Evolutionary conservation across 2,888 invertebrate genomes (phyloP).

Genomic region (Rapana venosa): DNA sequence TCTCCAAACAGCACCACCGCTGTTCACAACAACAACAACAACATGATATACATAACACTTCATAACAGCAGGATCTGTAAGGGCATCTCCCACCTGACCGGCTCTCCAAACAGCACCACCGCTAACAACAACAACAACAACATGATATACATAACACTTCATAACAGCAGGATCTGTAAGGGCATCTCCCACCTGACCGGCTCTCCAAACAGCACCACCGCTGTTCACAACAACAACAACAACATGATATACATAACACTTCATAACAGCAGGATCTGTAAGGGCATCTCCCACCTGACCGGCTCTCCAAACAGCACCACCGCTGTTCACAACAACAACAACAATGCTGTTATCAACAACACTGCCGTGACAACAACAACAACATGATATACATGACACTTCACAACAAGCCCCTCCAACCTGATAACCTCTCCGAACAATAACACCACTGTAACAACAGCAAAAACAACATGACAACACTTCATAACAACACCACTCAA

Average conservation of each 20-base stretch:
- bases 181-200: conserved; percentile 84
- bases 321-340: conserved; percentile 76
- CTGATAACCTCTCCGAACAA: too few relatives aligned
- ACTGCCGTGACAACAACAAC: background rate
- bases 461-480: too few relatives aligned
- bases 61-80: conserved; percentile 83
- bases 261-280: conserved; percentile 83
- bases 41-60: too few relatives aligned
- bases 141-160: too few relatives aligned
- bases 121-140: too few relatives aligned
- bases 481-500: too few relatives aligned
- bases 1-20: too few relatives aligned
- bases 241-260: too few relatives aligned
- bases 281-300: conserved; percentile 84
- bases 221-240: conserved; percentile 71
- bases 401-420: too few relatives aligned
- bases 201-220: conserved; percentile 83
- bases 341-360: background rate
- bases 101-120: conserved; percentile 82
- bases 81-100: conserved; percentile 84
- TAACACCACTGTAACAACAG: too few relatives aligned
- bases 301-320: conserved; percentile 84
- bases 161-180: conserved; percentile 83
- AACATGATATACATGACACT: background rate
- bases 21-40: too few relatives aligned